Conservation (phyloP, 2,888 invertebrate species). For the Ischnura elegans region DNA sequence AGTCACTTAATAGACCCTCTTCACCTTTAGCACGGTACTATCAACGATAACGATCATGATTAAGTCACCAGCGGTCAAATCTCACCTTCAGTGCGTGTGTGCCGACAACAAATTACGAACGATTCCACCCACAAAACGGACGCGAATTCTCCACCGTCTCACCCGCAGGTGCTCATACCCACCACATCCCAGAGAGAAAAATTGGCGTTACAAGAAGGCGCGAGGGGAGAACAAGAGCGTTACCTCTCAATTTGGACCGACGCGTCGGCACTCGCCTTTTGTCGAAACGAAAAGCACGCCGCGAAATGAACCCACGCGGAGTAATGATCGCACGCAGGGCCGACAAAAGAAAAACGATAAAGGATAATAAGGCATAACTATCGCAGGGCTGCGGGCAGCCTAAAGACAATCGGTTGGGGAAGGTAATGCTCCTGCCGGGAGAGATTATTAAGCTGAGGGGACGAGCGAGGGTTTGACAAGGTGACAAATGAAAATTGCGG, state of each 20-base stretch:
- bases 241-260: not conserved
- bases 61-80: not conserved
- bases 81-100: not conserved
- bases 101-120: not conserved
- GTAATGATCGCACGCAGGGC: not conserved
- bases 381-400: not conserved
- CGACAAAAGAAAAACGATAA: not conserved
- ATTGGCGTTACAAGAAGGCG: not conserved
- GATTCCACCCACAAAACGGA: not conserved
- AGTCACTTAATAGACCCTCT: too few species aligned
- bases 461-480: not conserved
- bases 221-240: not conserved
- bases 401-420: not conserved
- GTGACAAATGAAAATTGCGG: conserved; percentile 18
- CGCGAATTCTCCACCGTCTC: not conserved
- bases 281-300: not conserved
- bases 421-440: not conserved
- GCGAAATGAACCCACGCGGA: not conserved
- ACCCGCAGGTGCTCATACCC: not conserved
- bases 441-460: not conserved
- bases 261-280: not conserved
- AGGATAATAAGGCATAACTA: not conserved
- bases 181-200: not conserved
- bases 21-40: too few species aligned
- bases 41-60: not conserved